Evolutionary conservation across 2,888 invertebrate species (phyloP), one percentile per base, ranked within the genome.

Genomic region (Cephus spinipes): DNA sequence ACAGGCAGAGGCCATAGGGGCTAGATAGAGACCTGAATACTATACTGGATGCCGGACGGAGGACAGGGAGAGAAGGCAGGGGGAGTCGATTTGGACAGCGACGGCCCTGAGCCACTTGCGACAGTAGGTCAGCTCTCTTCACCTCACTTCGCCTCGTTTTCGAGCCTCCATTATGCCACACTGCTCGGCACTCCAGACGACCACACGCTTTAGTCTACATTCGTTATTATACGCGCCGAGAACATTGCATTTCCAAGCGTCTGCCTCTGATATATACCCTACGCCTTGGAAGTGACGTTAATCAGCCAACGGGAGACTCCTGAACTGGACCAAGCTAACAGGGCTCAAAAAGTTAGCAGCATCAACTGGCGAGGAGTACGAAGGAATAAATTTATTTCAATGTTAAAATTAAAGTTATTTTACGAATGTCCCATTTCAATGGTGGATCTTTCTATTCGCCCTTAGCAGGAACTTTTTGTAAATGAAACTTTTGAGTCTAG

Each of bases 101-200:
- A 86, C 90, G 91, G 90, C 91, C 91, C 91, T 91, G 91, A 91
- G 91, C 91, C 91, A 91, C 91, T 91, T 90, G 90, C 90, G 87
- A 90, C 91, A 91, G 91, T 91, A 91, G 91, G 91, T 91, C 91
- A 91, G 89, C 90, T 91, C 91, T 91, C 91, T 90, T 91, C 90
- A 88, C 90, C 89, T 90, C 89, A 85, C 88, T 88, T 89, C 82
- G 88, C 88, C 88, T 84, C 89, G 86, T 90, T 90, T 89, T 90
- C 88, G 88, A 90, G 87, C 85, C 88, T 86, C 87, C 88, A 87
- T 88, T 89, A 88, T 89, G 86, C 81, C 76, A 80, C 80, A 79
- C 82, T 78, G 79, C 83, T 77, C 74, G 69, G 76, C 78, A 76
- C 78, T 80, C 80, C 81, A 82, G 81, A 83, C 77, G 79, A 78